Evolutionary conservation across 2,113 vertebrate species (phyloP).

Genomic region (Trogon surrucura): DNA sequence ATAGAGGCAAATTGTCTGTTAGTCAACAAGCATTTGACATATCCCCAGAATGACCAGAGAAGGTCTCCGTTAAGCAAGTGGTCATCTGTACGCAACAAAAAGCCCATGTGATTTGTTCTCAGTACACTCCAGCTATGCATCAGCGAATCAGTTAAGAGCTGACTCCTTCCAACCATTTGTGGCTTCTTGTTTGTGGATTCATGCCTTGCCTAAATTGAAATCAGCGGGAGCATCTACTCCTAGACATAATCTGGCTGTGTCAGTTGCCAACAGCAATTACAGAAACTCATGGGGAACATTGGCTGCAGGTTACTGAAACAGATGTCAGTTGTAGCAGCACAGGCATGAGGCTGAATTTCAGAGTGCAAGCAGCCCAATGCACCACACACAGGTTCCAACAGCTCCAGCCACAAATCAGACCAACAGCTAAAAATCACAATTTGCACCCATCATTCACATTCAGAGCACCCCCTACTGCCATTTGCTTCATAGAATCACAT

Average conservation of each 20-base stretch:
- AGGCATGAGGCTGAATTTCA: background rate
- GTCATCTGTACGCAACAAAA: background rate
- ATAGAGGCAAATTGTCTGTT: background rate
- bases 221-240: slow-evolving; percentile 63
- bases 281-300: slow-evolving; percentile 37
- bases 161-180: background rate
- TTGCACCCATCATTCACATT: background rate
- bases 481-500: background rate
- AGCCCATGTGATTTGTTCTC: background rate
- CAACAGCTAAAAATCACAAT: background rate
- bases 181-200: slow-evolving; percentile 50
- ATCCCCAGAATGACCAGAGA: background rate
- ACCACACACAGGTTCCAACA: background rate
- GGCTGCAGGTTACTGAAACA: slow-evolving; percentile 53
- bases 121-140: background rate
- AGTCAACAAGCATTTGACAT: background rate
- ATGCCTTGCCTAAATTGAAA: slow-evolving; percentile 64
- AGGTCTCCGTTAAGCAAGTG: background rate
- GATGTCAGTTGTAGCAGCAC: slow-evolving; percentile 53
- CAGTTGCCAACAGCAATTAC: slow-evolving; percentile 60
- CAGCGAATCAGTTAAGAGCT: background rate
- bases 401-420: background rate
- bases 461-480: background rate
- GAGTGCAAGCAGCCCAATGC: background rate
- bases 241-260: slow-evolving; percentile 40